phyloP scores from a whole-genome alignment of 2,888 invertebrate genomes.

The Yponomeuta cagnagella region DNA sequence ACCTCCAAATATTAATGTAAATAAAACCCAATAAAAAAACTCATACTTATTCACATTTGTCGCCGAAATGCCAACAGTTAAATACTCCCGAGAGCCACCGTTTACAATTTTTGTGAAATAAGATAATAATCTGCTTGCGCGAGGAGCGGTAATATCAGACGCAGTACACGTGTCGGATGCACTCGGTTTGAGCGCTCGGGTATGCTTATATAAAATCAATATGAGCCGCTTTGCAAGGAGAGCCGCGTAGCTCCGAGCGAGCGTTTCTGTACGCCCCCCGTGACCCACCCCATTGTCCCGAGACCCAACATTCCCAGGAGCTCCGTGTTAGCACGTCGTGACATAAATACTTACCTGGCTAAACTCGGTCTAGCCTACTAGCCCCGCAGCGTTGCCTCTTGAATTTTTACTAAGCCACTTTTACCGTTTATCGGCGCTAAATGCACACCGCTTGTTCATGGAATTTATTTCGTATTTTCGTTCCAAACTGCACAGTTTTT shows the following conservation, averaged over 20 bases:
- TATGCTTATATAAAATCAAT: conserved; percentile 48
- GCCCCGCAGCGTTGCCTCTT: conserved; percentile 25
- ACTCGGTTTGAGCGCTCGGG: conserved; percentile 29
- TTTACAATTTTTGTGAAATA: conserved; percentile 17
- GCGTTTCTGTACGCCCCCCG: conserved; percentile 45
- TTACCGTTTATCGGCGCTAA: conserved; percentile 24
- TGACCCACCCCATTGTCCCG: conserved; percentile 44
- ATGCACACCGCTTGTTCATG: not conserved
- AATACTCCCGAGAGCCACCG: not conserved
- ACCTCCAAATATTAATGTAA: not conserved
- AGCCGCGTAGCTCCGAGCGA: conserved; percentile 41
- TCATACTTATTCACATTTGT: not conserved
- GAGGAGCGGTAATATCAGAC: conserved; percentile 16
- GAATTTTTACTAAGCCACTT: conserved; percentile 32
- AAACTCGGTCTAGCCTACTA: conserved; percentile 41
- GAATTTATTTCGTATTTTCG: not conserved
- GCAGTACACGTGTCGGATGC: conserved; percentile 29
- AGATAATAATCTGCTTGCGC: conserved; percentile 18
- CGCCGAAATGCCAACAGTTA: not conserved
- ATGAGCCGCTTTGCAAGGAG: conserved; percentile 42
- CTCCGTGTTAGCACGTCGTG: conserved; percentile 55
- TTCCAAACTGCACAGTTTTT: not conserved
- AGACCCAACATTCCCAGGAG: conserved; percentile 37
- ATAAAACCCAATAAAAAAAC: not conserved
- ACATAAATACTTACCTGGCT: conserved; percentile 62